These are phyloP conservation scores for Orussus abietinus DNA, from an alignment of 1,140 invertebrate species.

Conservation along the genomic window DNA sequence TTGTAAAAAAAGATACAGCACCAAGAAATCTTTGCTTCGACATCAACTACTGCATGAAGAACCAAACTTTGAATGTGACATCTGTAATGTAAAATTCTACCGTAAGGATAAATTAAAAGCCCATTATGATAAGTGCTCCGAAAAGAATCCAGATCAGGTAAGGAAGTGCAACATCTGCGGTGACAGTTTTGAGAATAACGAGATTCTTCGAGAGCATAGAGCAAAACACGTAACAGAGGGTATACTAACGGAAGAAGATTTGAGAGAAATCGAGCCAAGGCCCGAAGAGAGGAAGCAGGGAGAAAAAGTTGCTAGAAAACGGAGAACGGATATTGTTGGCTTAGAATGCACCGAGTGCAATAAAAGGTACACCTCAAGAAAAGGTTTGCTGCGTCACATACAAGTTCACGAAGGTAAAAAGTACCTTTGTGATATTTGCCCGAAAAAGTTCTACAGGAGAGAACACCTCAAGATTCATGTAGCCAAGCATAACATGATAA, in stretches of 20 bases:
- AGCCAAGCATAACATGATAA: constrained; percentile 52
- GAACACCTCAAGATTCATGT: constrained; percentile 57
- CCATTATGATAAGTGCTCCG: constrained; percentile 51
- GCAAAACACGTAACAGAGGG: constrained; percentile 48
- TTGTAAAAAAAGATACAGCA: constrained; percentile 50
- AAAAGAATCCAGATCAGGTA: constrained; percentile 51
- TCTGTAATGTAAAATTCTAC: constrained; percentile 51
- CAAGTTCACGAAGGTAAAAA: constrained; percentile 65
- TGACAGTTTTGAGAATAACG: constrained; percentile 50
- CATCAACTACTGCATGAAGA: constrained; percentile 50
- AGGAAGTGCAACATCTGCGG: constrained; percentile 50
- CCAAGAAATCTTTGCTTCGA: constrained; percentile 47
- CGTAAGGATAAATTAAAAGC: constrained; percentile 50
- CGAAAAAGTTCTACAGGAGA: constrained; percentile 64
- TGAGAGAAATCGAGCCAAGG: constrained; percentile 44
- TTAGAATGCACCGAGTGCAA: constrained; percentile 56
- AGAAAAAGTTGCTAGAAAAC: constrained; percentile 40
- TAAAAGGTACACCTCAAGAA: constrained; percentile 62
- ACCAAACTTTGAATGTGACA: constrained; percentile 52
- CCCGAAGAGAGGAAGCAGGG: constrained; percentile 37
- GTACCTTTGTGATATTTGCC: constrained; percentile 63
- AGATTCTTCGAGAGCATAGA: constrained; percentile 43
- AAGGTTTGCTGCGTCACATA: constrained; percentile 58
- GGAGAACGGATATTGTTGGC: constrained; percentile 50
- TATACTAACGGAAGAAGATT: constrained; percentile 47